Conservation (phyloP, 1,140 invertebrate genomes). For the Drepana arcuata region DNA sequence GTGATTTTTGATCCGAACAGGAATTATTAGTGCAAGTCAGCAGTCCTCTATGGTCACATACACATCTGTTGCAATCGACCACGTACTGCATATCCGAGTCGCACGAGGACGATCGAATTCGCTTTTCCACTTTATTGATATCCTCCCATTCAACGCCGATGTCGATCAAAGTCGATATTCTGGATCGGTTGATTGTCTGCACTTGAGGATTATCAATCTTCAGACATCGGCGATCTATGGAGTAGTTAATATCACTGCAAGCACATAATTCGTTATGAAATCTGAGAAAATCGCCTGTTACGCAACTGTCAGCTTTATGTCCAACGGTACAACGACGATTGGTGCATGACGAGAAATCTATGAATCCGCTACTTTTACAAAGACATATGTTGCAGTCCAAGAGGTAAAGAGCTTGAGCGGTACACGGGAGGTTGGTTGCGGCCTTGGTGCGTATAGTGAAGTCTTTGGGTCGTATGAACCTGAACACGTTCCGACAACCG, state of each 20-base stretch:
- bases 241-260: conserved; percentile 31
- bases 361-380: conserved; percentile 12
- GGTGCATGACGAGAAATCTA: conserved; percentile 22
- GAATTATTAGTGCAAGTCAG: conserved; percentile 41
- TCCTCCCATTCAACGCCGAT: conserved; percentile 11
- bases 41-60: conserved; percentile 33
- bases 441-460: background rate
- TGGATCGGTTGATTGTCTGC: conserved; percentile 11
- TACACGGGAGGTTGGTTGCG: conserved; percentile 21
- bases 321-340: conserved; percentile 19
- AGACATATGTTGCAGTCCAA: conserved; percentile 37
- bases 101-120: too few relatives aligned
- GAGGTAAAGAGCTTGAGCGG: conserved; percentile 16
- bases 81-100: conserved; percentile 32
- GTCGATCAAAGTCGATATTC: conserved; percentile 12
- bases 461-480: conserved; percentile 4
- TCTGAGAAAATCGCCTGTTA: conserved; percentile 24
- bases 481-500: conserved; percentile 23
- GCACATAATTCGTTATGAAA: conserved; percentile 22
- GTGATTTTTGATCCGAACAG: conserved; percentile 8
- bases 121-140: too few relatives aligned
- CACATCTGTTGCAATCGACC: conserved; percentile 54
- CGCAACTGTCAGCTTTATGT: conserved; percentile 24
- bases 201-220: conserved; percentile 14
- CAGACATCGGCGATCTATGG: conserved; percentile 27